Conservation (phyloP, 2,888 invertebrate genomes). For the Prosopocoilus inquinatus region DNA sequence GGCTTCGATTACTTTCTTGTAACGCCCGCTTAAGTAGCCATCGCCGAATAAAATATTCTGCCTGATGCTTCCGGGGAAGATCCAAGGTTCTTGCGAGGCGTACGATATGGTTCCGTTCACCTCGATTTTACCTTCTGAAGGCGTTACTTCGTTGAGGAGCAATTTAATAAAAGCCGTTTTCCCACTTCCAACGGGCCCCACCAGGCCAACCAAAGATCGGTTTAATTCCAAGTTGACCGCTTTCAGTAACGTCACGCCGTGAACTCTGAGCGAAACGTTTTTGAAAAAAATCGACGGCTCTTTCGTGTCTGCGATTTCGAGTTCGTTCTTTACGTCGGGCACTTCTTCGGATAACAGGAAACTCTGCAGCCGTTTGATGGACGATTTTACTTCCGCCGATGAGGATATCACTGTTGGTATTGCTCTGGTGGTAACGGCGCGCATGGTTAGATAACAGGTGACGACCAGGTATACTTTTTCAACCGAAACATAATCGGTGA, state of each 20-base stretch:
- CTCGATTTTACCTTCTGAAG: slow-evolving; percentile 44
- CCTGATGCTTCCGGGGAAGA: slow-evolving; percentile 59
- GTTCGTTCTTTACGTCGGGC: neutral
- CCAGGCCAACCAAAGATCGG: slow-evolving; percentile 54
- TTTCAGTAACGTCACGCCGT: slow-evolving; percentile 41
- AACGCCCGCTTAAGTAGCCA: slow-evolving; percentile 56
- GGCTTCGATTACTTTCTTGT: slow-evolving; percentile 60
- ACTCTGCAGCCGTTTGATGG: slow-evolving; percentile 66
- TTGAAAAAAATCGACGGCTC: slow-evolving; percentile 16
- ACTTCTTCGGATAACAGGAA: slow-evolving; percentile 53
- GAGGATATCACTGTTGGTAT: slow-evolving; percentile 83
- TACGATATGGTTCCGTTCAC: slow-evolving; percentile 57
- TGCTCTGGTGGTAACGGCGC: slow-evolving; percentile 83
- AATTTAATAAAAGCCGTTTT: slow-evolving; percentile 54
- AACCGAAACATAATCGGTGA: slow-evolving; percentile 70
- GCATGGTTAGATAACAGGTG: slow-evolving; percentile 82
- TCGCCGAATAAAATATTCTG: slow-evolving; percentile 79
- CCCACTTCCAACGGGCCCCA: slow-evolving; percentile 66
- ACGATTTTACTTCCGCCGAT: slow-evolving; percentile 75
- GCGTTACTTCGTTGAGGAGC: slow-evolving; percentile 47
- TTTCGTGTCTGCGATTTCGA: neutral
- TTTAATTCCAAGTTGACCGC: slow-evolving; percentile 48
- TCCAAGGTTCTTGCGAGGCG: slow-evolving; percentile 64
- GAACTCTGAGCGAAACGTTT: slow-evolving; percentile 10
- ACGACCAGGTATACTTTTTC: slow-evolving; percentile 85